Evolutionary conservation across 2,797 vertebrate species (phyloP).

Genomic region (Rhinoraja longicauda): DNA sequence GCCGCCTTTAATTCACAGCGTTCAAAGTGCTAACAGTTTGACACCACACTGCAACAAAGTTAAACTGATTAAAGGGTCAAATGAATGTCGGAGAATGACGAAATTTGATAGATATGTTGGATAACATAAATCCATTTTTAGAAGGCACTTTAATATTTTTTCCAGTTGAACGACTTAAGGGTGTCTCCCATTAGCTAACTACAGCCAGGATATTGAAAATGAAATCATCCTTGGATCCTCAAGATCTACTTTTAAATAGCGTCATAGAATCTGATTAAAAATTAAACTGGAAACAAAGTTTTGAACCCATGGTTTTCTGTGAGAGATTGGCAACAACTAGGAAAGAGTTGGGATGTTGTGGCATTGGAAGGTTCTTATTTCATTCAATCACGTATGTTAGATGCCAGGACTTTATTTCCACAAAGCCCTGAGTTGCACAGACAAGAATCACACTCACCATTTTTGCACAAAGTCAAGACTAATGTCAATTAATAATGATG

Average conservation of each 20-base stretch:
- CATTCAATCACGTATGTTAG: not conserved
- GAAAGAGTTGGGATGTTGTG: not conserved
- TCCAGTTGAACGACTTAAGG: not conserved
- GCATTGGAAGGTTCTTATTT: not conserved
- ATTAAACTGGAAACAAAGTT: conserved; percentile 14
- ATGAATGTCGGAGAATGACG: not conserved
- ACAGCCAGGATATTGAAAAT: not conserved
- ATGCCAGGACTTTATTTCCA: not conserved
- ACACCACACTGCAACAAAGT: not conserved
- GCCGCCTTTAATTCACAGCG: no score
- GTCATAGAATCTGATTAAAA: no score
- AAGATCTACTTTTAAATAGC: not conserved
- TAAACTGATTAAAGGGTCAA: not conserved
- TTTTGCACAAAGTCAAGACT: no score
- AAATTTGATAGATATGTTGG: not conserved
- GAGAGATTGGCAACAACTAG: not conserved
- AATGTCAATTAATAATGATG: no score
- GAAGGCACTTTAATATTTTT: not conserved
- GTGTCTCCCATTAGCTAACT: not conserved
- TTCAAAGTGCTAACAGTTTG: not conserved
- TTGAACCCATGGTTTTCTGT: not conserved
- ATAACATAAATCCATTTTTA: not conserved
- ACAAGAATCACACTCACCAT: no score
- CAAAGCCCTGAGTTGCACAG: no score
- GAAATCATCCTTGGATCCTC: conserved; percentile 4